phyloP scores from a whole-genome alignment of 2,797 vertebrate genomes.

The Typhlichthys eigenmanni region DNA sequence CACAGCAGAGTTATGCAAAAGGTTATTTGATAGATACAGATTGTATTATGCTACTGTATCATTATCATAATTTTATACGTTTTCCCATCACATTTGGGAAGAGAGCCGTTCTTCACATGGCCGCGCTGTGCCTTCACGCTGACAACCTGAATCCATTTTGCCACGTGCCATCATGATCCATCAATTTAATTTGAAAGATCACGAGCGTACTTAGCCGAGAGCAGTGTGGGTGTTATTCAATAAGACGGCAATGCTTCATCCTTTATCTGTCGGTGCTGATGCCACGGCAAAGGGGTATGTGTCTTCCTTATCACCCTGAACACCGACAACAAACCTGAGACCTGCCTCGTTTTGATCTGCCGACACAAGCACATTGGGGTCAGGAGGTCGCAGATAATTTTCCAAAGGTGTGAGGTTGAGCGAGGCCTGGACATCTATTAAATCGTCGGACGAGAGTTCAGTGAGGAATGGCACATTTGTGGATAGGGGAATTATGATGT shows the following conservation, averaged over 20 bases:
- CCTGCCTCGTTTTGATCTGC: conserved; percentile 11
- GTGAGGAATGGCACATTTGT: background rate
- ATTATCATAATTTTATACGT: conserved; percentile 75
- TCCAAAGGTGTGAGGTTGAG: conserved; percentile 26
- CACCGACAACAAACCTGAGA: conserved; percentile 7
- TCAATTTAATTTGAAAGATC: conserved; percentile 78
- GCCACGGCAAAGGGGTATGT: conserved; percentile 16
- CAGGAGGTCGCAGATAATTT: conserved; percentile 4
- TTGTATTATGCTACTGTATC: conserved; percentile 72
- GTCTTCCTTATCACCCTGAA: conserved; percentile 28
- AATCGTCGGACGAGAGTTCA: background rate
- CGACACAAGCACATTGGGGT: background rate
- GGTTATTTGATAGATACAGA: conserved; percentile 73
- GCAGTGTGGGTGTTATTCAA: conserved; percentile 71
- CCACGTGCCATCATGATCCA: conserved; percentile 66
- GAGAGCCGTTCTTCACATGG: conserved; percentile 61
- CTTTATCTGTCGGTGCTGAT: conserved; percentile 58
- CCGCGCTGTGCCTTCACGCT: conserved; percentile 49
- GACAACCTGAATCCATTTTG: conserved; percentile 69
- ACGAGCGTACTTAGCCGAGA: conserved; percentile 64
- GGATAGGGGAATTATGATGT: background rate
- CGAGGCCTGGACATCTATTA: background rate
- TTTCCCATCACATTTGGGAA: conserved; percentile 69
- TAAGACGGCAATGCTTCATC: conserved; percentile 65
- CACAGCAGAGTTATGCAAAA: conserved; percentile 50